Base-by-base conservation (phyloP, 2,888 invertebrate genomes). In the Lithophane ornitopus region DNA sequence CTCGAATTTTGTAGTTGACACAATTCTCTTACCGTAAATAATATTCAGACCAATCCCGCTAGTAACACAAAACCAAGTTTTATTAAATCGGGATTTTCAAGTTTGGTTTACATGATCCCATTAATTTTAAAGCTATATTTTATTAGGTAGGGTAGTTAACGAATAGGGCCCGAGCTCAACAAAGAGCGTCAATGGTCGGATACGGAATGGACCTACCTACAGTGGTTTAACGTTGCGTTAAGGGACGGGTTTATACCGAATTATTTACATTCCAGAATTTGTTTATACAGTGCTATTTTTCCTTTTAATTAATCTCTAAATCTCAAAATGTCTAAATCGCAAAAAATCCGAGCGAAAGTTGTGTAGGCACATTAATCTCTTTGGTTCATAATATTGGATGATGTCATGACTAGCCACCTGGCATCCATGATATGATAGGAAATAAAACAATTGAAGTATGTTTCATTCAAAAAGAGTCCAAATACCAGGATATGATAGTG, bases 41-140 rank as follows among this genome's bases (percentile, higher is more conserved):
- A 79, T 85, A 78, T 86, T 76, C 59, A 72, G 52, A 79, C 44
- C 54, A 75, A 67, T 67, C 62, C 61, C 52, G 44, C 54, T 62
- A 22, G 46, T 46, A 76, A 61, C 49, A 67, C 56, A 67, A 69
- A 68, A 65, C 52, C 71, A 39, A 75, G 66, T 74, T 81, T 83
- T 81, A 71, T 74, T 74, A 62, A 73, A 41, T 52, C 39, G 46
- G 74, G 34, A 74, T 76, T 74, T 78, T 66, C 71, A 76, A 79
- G 78, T 81, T 78, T 63, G 72, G 46, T 78, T 81, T 76, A 80
- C 78, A 76, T 67, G 69, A 52, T 73, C 41, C 68, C 76, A 87
- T 83, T 79, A 81, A 87, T 86, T 81, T 76, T 74, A 71, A 78
- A 63, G 81, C 77, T 78, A 78, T 85, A 85, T 76, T 87, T 81